Percentiles rank a stretch among this genome's conserved stretches.
phyloP scores from a whole-genome alignment of 2,797 vertebrate species.

The Sebastes glaucus region DNA sequence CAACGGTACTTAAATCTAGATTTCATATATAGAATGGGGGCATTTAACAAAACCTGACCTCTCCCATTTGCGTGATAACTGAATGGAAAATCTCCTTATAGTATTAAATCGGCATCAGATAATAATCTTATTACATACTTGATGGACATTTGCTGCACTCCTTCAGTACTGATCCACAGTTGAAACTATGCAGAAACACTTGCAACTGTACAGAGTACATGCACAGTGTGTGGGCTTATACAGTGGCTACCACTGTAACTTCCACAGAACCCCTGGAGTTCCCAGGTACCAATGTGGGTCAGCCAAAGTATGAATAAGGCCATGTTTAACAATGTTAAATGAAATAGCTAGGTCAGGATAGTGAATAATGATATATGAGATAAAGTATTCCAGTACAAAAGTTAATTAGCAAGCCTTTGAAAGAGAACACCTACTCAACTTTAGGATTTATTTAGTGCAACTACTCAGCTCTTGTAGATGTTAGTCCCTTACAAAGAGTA shows the following conservation, averaged over 20 bases:
- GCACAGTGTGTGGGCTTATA: slow-evolving; percentile 20
- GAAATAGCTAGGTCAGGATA: neutral
- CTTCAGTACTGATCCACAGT: neutral
- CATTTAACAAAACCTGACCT: neutral
- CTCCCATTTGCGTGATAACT: neutral
- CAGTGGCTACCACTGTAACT: slow-evolving; percentile 1
- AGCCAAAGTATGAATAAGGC: slow-evolving; percentile 20
- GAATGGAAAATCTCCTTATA: neutral
- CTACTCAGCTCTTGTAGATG: neutral
- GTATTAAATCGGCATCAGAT: neutral
- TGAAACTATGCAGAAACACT: neutral
- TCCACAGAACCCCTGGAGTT: neutral
- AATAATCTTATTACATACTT: neutral
- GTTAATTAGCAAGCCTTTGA: neutral
- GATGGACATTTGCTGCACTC: neutral
- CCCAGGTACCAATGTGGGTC: neutral
- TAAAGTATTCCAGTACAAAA: neutral
- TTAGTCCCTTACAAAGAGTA: neutral
- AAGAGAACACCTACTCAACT: neutral
- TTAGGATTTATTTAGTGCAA: neutral
- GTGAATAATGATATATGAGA: neutral
- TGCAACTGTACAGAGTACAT: neutral
- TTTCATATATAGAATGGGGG: neutral
- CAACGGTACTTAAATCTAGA: neutral
- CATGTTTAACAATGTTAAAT: neutral